Evolutionary conservation across 2,888 invertebrate genomes (phyloP).

Genomic region (Drosophila vallismaia): DNA sequence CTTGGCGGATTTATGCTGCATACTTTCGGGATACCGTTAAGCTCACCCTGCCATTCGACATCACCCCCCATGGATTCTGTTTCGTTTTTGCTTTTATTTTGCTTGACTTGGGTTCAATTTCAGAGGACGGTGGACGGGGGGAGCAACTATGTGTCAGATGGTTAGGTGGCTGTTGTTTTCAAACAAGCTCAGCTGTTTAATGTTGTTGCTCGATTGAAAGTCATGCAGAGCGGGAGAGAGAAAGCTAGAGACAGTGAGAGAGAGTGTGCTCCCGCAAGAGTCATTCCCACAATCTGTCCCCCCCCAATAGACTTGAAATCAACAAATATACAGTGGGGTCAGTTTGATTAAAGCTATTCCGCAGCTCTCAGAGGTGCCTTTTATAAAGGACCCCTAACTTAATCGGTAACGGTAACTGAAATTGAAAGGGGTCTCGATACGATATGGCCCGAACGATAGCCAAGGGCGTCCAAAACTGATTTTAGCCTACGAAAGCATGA

Average conservation of each 20-base stretch:
- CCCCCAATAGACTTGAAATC: conserved; percentile 34
- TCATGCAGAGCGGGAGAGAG: conserved; percentile 24
- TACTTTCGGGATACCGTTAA: conserved; percentile 49
- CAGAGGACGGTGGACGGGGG: conserved; percentile 9
- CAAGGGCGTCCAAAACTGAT: background rate
- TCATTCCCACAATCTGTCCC: background rate
- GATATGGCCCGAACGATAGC: background rate
- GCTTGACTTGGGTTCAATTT: conserved; percentile 34
- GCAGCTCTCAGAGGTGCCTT: background rate
- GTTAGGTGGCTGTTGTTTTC: conserved; percentile 60
- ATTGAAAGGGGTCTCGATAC: background rate
- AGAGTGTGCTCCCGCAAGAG: conserved; percentile 9
- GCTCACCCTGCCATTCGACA: background rate
- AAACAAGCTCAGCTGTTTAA: conserved; percentile 81
- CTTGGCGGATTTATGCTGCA: conserved; percentile 44
- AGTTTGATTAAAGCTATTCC: background rate
- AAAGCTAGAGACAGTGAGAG: conserved; percentile 12
- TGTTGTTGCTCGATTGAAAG: conserved; percentile 66
- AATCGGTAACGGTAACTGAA: background rate
- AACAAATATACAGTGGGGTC: conserved; percentile 57
- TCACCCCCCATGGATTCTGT: background rate
- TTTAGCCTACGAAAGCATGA: background rate
- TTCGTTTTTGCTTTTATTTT: conserved; percentile 1
- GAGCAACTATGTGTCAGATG: conserved; percentile 1
- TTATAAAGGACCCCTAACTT: background rate